Evolutionary conservation across 2,797 vertebrate genomes (phyloP).

Genomic region (Chiroxiphia lanceolata): DNA sequence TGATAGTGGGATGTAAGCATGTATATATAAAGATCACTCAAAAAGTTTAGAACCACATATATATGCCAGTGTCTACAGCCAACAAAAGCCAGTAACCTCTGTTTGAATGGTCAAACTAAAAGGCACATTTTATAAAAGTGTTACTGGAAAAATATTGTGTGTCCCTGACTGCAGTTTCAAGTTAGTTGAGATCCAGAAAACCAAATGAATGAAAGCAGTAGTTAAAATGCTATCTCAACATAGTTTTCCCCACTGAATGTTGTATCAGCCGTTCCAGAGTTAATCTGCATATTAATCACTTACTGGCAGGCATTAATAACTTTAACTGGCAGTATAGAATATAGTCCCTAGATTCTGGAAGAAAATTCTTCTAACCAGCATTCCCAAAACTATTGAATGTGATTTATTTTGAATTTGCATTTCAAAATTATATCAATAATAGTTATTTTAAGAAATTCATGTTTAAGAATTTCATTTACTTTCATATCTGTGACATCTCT

Average conservation of each 20-base stretch:
- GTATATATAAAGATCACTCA: no score
- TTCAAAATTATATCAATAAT: neutral
- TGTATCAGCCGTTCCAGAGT: neutral
- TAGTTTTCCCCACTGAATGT: neutral
- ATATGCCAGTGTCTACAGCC: no score
- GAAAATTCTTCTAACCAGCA: neutral
- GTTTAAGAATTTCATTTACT: neutral
- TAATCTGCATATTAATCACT: neutral
- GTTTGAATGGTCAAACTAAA: no score
- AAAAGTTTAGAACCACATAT: no score
- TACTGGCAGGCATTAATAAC: neutral
- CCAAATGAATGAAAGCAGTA: neutral
- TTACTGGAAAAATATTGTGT: no score
- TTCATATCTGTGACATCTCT: neutral
- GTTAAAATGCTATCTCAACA: neutral
- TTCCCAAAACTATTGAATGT: neutral
- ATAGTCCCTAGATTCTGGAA: neutral
- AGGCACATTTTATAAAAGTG: no score
- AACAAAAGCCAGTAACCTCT: no score
- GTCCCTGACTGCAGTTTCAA: no score
- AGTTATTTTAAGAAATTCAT: neutral
- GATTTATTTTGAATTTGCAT: neutral
- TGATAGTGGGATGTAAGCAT: no score
- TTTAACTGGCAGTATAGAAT: neutral
- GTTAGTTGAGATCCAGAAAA: neutral